Conservation (phyloP, 2,113 vertebrate genomes). For the Corythoichthys intestinalis region DNA sequence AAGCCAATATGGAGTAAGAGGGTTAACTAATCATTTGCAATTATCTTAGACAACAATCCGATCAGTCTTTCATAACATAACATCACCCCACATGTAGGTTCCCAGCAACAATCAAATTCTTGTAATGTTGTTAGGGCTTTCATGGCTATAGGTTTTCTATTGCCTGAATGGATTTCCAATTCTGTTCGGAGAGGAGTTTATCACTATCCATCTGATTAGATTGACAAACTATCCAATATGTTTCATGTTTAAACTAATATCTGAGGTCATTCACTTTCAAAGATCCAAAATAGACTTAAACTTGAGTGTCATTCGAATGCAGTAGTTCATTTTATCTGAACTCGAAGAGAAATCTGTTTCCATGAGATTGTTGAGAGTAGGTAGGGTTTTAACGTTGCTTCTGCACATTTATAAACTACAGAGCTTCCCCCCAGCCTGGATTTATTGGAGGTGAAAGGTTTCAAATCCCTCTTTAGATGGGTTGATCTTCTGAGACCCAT, state of each 20-base stretch:
- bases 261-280: constrained; percentile 35
- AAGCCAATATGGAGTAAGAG: background rate
- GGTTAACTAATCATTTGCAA: constrained; percentile 79
- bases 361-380: constrained; percentile 50
- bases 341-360: constrained; percentile 32
- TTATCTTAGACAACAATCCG: constrained; percentile 89
- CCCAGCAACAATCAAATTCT: constrained; percentile 82
- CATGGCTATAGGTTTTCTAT: constrained; percentile 80
- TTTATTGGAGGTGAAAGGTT: constrained; percentile 71
- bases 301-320: constrained; percentile 34
- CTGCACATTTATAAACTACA: constrained; percentile 57
- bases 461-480: constrained; percentile 74
- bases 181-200: constrained; percentile 65
- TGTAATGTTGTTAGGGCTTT: constrained; percentile 86
- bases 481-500: constrained; percentile 74
- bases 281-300: constrained; percentile 35
- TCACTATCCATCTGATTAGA: constrained; percentile 64
- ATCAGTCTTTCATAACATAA: constrained; percentile 91
- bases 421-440: constrained; percentile 52
- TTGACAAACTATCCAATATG: constrained; percentile 66
- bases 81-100: constrained; percentile 83
- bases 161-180: constrained; percentile 82
- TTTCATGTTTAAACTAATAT: constrained; percentile 60
- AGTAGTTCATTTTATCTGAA: constrained; percentile 36
- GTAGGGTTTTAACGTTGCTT: constrained; percentile 53